phyloP scores from a whole-genome alignment of 2,797 vertebrate genomes.

The Rhabdophis nuchalis region DNA sequence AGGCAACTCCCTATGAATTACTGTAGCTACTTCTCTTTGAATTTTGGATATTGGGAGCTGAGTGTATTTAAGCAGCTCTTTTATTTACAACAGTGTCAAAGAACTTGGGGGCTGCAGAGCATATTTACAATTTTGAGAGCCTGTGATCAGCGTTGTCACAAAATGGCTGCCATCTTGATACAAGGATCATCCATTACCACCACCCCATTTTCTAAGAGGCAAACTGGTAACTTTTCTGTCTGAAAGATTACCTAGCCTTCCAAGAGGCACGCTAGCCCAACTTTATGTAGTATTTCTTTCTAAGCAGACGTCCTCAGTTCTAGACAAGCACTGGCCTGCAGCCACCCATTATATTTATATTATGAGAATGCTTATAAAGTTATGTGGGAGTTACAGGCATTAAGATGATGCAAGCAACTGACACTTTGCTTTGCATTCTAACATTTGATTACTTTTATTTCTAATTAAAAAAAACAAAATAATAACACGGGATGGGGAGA shows the following conservation, averaged over 20 bases:
- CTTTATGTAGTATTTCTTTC: neutral
- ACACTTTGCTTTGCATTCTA: neutral
- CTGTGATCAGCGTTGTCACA: neutral
- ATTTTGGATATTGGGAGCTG: neutral
- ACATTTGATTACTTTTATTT: neutral
- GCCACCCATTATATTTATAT: neutral
- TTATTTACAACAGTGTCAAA: neutral
- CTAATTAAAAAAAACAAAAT: neutral
- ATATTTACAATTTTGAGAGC: neutral
- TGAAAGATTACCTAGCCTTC: neutral
- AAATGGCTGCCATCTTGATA: neutral
- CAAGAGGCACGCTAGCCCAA: neutral
- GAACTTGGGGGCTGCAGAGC: neutral
- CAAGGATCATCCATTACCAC: neutral
- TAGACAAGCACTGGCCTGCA: neutral
- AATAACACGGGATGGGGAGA: neutral
- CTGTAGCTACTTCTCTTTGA: neutral
- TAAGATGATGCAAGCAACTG: neutral
- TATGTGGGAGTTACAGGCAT: neutral
- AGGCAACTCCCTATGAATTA: neutral
- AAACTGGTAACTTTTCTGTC: neutral
- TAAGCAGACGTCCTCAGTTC: neutral
- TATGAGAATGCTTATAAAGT: neutral
- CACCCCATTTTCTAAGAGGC: neutral
- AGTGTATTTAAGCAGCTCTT: neutral